Percentiles rank a stretch among this genome's conserved stretches.
Conservation (phyloP, 2,888 invertebrate species). For the Fragum whitleyi region DNA sequence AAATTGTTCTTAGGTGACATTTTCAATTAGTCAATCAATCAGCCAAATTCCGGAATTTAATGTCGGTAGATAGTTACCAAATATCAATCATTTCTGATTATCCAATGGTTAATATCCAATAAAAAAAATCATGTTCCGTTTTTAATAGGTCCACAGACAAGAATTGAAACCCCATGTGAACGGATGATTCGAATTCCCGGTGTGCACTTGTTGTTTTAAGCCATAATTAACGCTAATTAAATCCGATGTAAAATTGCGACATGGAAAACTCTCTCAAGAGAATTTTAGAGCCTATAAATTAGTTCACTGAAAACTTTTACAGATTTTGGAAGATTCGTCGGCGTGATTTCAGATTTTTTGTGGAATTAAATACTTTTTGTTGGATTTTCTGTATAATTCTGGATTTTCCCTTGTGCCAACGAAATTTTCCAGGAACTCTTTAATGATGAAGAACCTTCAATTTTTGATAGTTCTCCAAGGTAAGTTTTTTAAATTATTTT, state of each 20-base stretch:
- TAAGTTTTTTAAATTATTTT: too few species aligned
- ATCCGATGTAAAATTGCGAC: slow-evolving; percentile 17
- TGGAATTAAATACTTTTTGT: background rate
- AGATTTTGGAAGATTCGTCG: background rate
- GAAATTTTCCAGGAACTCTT: background rate
- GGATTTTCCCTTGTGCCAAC: background rate
- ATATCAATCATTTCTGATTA: background rate
- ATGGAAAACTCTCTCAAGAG: slow-evolving; percentile 4
- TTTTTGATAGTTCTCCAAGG: slow-evolving; percentile 12
- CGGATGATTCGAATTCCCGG: background rate
- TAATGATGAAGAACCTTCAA: slow-evolving; percentile 20
- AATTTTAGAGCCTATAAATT: background rate
- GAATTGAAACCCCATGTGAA: background rate
- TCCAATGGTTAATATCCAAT: background rate
- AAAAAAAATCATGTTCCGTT: background rate
- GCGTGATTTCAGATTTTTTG: slow-evolving; percentile 7
- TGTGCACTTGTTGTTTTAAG: slow-evolving; percentile 25
- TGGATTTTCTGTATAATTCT: background rate
- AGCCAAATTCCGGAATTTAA: too few species aligned
- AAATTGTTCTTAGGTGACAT: too few species aligned
- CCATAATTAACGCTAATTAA: slow-evolving; percentile 25
- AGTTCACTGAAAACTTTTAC: slow-evolving; percentile 8
- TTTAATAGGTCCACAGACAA: background rate
- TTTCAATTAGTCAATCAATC: too few species aligned
- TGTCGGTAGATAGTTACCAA: background rate